Evolutionary conservation across 2,888 invertebrate genomes (phyloP), one percentile per base, ranked within the genome.

Genomic region (Tenthredo notha): DNA sequence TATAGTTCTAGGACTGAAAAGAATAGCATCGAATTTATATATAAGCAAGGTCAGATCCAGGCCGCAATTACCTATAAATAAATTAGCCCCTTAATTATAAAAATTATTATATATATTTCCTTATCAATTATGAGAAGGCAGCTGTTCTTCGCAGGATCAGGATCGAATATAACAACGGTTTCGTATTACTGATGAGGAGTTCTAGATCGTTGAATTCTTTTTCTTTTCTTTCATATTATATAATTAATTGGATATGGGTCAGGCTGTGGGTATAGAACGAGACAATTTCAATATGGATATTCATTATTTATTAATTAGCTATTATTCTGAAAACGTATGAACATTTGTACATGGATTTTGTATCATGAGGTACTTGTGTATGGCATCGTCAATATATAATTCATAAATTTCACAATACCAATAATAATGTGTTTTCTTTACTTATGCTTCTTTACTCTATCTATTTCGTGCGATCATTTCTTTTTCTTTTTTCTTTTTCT

Each of bases 291-390:
- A 75, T 86, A 40, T 84, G 91, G 91, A 91, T 92, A 92, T 91
- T 90, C 88, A 90, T 92, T 90, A 90, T 92, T 92, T 92, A 92
- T 92, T 92, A 92, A 92, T 92, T 92, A 92, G 90, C 92, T 92
- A 92, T 91, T 91, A 92, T 92, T 92, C 88, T 92, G 92, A 92
- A 91, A 92, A 92, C 91, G 91, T 92, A 92, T 92, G 92, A 92
- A 92, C 92, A 92, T 92, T 92, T 92, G 92, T 92, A 92, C 92
- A 92, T 92, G 91, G 92, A 89, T 92, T 92, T 92, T 92, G 91
- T 92, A 92, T 92, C 91, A 91, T 92, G 92, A 92, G 92, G 92
- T 92, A 92, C 92, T 92, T 92, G 92, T 92, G 92, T 92, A 92
- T 92, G 92, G 92, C 92, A 90, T 92, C 90, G 89, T 90, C 91